Evolutionary conservation across 1,140 invertebrate species (phyloP).

Genomic region (Rhyzopertha dominica): DNA sequence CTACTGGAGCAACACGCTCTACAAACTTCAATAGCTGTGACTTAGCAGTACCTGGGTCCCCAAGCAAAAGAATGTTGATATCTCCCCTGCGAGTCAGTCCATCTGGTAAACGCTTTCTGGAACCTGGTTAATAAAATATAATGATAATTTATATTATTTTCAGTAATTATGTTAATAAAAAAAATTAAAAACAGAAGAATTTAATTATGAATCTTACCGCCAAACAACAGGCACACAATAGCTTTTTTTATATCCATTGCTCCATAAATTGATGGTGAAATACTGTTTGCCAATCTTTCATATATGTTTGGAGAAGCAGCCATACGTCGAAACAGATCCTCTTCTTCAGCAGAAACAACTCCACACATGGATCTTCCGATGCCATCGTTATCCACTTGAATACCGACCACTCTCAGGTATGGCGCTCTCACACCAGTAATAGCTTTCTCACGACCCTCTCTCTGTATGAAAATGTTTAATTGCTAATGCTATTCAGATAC

Average conservation of each 20-base stretch:
- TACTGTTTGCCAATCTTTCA: slow-evolving; percentile 82
- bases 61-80: slow-evolving; percentile 92
- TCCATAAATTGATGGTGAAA: slow-evolving; percentile 97
- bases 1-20: slow-evolving; percentile 92
- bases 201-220: slow-evolving; percentile 52
- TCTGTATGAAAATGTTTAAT: no score
- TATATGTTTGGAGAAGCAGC: slow-evolving; percentile 83
- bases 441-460: slow-evolving; percentile 72
- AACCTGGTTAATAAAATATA: slow-evolving; percentile 52
- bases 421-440: slow-evolving; percentile 89
- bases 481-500: no score
- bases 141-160: slow-evolving; percentile 4
- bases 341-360: slow-evolving; percentile 75
- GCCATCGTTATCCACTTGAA: slow-evolving; percentile 80
- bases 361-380: slow-evolving; percentile 57
- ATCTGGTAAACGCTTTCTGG: slow-evolving; percentile 88
- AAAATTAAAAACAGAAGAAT: slow-evolving; percentile 1
- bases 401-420: slow-evolving; percentile 91
- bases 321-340: slow-evolving; percentile 84
- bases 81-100: slow-evolving; percentile 93
- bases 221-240: slow-evolving; percentile 93
- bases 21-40: slow-evolving; percentile 98
- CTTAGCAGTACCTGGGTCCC: slow-evolving; percentile 99
- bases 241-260: slow-evolving; percentile 95
- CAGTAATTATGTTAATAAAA: not conserved